Evolutionary conservation across 2,113 vertebrate species (phyloP).

Genomic region (Zosterops japonicus): DNA sequence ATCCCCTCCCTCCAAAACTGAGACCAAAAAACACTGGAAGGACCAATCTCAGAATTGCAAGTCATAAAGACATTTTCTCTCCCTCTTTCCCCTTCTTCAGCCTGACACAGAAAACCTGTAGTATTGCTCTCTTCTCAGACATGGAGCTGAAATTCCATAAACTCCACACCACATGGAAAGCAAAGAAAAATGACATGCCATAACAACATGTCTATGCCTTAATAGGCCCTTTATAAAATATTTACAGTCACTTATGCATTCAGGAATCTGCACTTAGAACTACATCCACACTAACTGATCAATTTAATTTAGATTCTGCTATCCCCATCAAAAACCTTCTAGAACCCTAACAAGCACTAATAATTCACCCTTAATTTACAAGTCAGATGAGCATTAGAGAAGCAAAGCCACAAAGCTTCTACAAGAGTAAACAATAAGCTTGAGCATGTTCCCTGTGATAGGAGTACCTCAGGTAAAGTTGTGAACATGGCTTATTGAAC

Average conservation of each 20-base stretch:
- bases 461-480: background rate
- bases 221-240: background rate
- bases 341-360: background rate
- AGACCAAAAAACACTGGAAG: background rate
- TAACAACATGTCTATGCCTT: background rate
- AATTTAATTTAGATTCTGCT: background rate
- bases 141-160: background rate
- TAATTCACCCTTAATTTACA: background rate
- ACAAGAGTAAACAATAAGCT: background rate
- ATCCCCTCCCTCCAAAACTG: background rate
- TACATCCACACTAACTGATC: background rate
- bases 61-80: constrained; percentile 44
- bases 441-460: background rate
- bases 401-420: background rate
- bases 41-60: constrained; percentile 12
- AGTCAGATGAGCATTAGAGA: background rate
- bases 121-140: background rate
- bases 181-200: background rate
- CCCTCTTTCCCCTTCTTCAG: constrained; percentile 44
- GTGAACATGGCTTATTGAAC: background rate
- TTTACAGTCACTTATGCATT: background rate
- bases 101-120: constrained; percentile 44
- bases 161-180: background rate
- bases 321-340: background rate
- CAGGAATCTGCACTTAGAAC: background rate